Conservation (phyloP, 2,888 invertebrate genomes). For the Folsomia candida region DNA sequence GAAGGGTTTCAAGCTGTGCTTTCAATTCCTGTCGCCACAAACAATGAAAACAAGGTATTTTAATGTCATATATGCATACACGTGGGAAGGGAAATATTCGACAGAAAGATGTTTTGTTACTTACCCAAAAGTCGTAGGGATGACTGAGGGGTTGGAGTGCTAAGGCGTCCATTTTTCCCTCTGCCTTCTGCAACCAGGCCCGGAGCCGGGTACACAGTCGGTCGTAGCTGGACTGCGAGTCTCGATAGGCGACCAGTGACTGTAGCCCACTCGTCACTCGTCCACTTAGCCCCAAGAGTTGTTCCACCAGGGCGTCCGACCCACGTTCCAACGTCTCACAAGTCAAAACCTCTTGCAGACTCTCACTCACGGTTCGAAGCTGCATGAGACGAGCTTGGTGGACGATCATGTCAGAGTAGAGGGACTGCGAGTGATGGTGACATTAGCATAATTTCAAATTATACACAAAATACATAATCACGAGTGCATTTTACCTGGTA, state of each 20-base stretch:
- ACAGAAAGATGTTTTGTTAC: too few species aligned
- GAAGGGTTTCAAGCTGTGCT: constrained; percentile 80
- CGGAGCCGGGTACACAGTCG: constrained; percentile 70
- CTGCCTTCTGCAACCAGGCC: constrained; percentile 72
- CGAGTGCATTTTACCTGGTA: constrained; percentile 1
- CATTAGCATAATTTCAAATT: not conserved
- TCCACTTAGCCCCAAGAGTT: constrained; percentile 70
- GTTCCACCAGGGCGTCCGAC: constrained; percentile 70
- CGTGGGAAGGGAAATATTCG: too few species aligned
- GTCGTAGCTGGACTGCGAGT: constrained; percentile 62
- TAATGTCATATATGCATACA: too few species aligned
- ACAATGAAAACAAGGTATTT: too few species aligned
- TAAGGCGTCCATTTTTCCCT: constrained; percentile 67
- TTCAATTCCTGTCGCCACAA: constrained; percentile 66
- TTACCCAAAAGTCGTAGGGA: constrained; percentile 77
- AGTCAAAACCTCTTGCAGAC: constrained; percentile 70
- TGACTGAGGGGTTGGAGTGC: constrained; percentile 66
- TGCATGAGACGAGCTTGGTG: constrained; percentile 76
- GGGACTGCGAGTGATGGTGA: constrained; percentile 57
- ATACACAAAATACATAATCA: not conserved
- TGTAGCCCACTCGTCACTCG: constrained; percentile 71
- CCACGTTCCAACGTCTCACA: constrained; percentile 73
- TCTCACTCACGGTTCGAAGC: constrained; percentile 69
- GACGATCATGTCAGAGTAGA: constrained; percentile 73
- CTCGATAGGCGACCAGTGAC: constrained; percentile 65